Evolutionary conservation across 2,797 vertebrate genomes (phyloP).

Genomic region (Chloroceryle inda): DNA sequence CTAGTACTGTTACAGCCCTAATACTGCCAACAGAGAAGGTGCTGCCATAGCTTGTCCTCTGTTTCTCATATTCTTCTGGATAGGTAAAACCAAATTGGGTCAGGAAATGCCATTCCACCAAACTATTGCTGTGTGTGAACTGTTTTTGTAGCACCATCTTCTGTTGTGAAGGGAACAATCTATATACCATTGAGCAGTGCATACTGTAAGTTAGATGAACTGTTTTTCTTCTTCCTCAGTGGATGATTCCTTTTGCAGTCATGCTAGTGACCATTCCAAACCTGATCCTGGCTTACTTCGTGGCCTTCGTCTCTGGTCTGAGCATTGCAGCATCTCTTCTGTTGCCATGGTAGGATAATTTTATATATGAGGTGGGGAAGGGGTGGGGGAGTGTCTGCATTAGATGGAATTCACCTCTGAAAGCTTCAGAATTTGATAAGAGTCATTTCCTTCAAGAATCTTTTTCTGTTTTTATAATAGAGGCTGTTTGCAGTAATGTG

Average conservation of each 20-base stretch:
- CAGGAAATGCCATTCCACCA: neutral
- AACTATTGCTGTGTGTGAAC: neutral
- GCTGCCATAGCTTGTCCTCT: neutral
- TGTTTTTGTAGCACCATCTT: neutral
- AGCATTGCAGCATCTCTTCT: constrained; percentile 94
- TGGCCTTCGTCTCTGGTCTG: constrained; percentile 91
- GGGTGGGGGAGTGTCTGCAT: neutral
- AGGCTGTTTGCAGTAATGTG: neutral
- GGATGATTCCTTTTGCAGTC: constrained; percentile 94
- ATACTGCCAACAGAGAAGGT: neutral
- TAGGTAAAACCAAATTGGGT: neutral
- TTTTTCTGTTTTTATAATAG: neutral
- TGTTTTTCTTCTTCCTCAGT: constrained; percentile 80
- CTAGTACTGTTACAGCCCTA: neutral
- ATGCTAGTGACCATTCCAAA: constrained; percentile 92
- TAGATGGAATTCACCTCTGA: neutral
- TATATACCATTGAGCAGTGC: neutral
- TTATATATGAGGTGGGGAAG: neutral
- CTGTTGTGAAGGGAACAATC: neutral
- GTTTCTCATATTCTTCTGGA: neutral
- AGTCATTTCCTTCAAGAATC: neutral
- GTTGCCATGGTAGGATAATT: constrained; percentile 90
- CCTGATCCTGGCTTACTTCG: constrained; percentile 88
- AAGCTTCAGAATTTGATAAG: neutral
- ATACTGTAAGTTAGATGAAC: neutral